Evolutionary conservation across 2,113 vertebrate genomes (phyloP), one percentile per base, ranked within the genome.

Genomic region (Brevimyrus niger): DNA sequence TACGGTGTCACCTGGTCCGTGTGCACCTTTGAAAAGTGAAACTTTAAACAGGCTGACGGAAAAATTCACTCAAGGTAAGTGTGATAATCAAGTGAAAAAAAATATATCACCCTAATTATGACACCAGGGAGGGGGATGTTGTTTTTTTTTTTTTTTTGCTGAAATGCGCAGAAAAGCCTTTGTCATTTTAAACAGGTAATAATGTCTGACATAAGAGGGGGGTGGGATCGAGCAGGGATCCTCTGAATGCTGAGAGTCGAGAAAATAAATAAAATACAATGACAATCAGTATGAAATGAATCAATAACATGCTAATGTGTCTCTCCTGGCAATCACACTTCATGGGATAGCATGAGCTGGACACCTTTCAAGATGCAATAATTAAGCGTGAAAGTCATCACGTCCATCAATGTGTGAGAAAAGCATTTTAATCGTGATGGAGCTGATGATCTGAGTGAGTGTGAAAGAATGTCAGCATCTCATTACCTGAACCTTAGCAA

Each of bases 41-140:
- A 11, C 9, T 65, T 65, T 76, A 73, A 73, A 35, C 73, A 17
- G 35, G 4, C 31, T 76, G 38, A 80, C 4, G 1, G 73, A 5
- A 80, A 80, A 80, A 42, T 42, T 80, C 73, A 80, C 15, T 1
- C 31, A 42, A 19, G 96, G 91, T 95, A 95, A 96, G 96, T 96
- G 95, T 96, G 96, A 96, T 95, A 96, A 96, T 97, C 96, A 97
- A 98, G 97, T 96, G 96, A 97, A 94, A 97, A 94, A 97, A 97
- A 98, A 98, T 97, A 97, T 97, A 96, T 97, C 97, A 97, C 96
- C 95, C 97, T 99, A 98, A 99, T 99, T 98, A 98, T 97, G 97
- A 97, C 97, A 97, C 95, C 94, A 96, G 96, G 97, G 97, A 97
- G 97, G 96, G 96, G 92, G n/a, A n/a, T n/a, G n/a, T n/a, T n/a